A percentile compares a stretch with the other conserved stretches of the same genome.
phyloP scores from a whole-genome alignment of 2,113 vertebrate genomes.

The Hiodon alosoides region DNA sequence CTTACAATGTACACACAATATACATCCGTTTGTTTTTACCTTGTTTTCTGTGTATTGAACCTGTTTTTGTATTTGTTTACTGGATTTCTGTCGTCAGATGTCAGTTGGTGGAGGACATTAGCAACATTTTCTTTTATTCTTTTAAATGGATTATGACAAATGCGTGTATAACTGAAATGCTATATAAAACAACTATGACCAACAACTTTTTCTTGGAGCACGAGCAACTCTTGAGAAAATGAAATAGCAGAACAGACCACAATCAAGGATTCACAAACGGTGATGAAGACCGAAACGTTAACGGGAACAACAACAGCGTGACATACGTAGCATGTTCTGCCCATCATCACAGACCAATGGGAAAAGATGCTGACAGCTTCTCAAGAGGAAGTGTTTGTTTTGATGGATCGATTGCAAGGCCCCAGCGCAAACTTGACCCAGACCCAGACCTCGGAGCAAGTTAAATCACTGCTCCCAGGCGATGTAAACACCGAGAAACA shows the following conservation, averaged over 20 bases:
- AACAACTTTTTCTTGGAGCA: not conserved
- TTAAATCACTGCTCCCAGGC: not conserved
- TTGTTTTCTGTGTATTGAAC: no score
- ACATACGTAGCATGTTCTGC: not conserved
- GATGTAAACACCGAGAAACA: not conserved
- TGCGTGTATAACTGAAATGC: not conserved
- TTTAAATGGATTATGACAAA: no score
- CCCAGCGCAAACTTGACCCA: not conserved
- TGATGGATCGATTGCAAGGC: not conserved
- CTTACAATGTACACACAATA: not conserved
- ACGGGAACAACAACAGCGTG: not conserved
- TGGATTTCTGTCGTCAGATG: not conserved
- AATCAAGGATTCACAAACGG: not conserved
- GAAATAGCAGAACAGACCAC: not conserved
- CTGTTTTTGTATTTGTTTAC: no score
- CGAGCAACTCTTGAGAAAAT: constrained; percentile 14
- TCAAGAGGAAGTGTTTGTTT: not conserved
- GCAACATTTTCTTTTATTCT: no score
- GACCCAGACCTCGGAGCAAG: not conserved
- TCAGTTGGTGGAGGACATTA: not conserved
- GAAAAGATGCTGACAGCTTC: not conserved
- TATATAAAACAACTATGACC: not conserved
- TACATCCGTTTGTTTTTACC: no score
- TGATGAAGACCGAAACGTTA: not conserved
- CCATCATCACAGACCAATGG: not conserved